Conservation (phyloP, 2,113 vertebrate species). For the Salvelinus fontinalis region DNA sequence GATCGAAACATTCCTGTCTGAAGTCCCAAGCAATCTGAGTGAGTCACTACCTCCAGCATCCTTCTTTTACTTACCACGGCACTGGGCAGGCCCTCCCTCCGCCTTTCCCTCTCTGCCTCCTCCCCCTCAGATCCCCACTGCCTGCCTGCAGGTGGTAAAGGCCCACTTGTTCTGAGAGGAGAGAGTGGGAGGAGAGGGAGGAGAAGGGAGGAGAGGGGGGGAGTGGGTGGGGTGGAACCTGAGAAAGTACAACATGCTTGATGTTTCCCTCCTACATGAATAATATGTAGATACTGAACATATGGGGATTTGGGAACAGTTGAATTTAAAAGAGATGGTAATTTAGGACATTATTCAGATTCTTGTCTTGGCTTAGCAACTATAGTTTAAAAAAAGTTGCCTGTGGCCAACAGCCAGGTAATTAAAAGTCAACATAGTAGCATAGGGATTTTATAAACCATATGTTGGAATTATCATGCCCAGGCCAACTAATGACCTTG, state of each 20-base stretch:
- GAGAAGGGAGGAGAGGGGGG: background rate
- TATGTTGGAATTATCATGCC: background rate
- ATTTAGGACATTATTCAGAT: background rate
- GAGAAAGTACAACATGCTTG: conserved; percentile 2
- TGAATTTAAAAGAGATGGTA: background rate
- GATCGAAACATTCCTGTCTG: conserved; percentile 9
- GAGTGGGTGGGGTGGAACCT: conserved; percentile 19
- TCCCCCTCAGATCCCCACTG: background rate
- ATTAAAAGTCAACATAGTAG: background rate
- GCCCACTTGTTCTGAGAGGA: conserved; percentile 39
- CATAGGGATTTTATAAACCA: background rate
- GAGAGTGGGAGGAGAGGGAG: background rate
- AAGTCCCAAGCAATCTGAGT: conserved; percentile 26
- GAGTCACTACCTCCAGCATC: conserved; percentile 44
- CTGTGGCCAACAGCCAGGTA: background rate
- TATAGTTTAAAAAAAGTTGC: background rate
- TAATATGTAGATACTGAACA: background rate
- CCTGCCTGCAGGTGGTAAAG: conserved; percentile 50
- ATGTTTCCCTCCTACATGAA: conserved; percentile 23
- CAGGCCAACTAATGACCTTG: background rate
- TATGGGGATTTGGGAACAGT: background rate
- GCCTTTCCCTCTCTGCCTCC: background rate
- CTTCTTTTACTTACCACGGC: conserved; percentile 36
- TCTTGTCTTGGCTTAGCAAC: too few species aligned
- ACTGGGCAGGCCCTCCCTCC: background rate